Evolutionary conservation across 2,888 invertebrate species (phyloP), one percentile per base, ranked within the genome.

Genomic region (Pimpla rufipes): DNA sequence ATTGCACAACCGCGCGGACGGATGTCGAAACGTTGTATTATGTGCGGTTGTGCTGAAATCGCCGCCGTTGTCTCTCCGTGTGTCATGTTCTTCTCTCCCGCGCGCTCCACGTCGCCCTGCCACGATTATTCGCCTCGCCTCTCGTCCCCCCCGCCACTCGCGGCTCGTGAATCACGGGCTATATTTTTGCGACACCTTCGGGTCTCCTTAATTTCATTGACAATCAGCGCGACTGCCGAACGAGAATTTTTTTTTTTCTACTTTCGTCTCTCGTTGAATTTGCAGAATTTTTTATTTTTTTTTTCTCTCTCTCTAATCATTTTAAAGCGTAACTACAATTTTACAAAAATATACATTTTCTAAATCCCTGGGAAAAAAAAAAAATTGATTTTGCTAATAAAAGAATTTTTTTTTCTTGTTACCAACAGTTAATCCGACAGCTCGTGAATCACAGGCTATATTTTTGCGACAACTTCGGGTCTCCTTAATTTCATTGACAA

Each of bases 21-120:
- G 88, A 88, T 92, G 91, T 91, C 89, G 92, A 92, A 92, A 92
- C 86, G 47, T 87, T 57, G 75, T 83, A 66, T 59, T 66, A 55
- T 78, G 18, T 64, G 5, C 21, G 47, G 57, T 21, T 74, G 66
- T 78, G 81, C 81, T 85, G 81, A 79, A 81, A 76, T 82, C 81
- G 64, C 29, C 5, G n/a, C 29, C 74, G 47, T 66, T 70, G 37
- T 75, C 37, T 70, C 21, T 75, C 37, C 68, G 62, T 67, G 57
- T 74, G 57, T 66, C 59, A 42, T 78, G 64, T 77, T 77, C 52
- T 64, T 16, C 21, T 29, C 29, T 29, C 29, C 5, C 29, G 2
- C 29, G 2, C 29, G 2, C 29, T 29, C 29, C 29, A 29, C 67
- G 55, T n/a, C 47, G n/a, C n/a, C 37, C 47, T 29, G 52, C 18